phyloP scores from a whole-genome alignment of 2,888 invertebrate genomes.

The Scelioninae gen. 2 region DNA sequence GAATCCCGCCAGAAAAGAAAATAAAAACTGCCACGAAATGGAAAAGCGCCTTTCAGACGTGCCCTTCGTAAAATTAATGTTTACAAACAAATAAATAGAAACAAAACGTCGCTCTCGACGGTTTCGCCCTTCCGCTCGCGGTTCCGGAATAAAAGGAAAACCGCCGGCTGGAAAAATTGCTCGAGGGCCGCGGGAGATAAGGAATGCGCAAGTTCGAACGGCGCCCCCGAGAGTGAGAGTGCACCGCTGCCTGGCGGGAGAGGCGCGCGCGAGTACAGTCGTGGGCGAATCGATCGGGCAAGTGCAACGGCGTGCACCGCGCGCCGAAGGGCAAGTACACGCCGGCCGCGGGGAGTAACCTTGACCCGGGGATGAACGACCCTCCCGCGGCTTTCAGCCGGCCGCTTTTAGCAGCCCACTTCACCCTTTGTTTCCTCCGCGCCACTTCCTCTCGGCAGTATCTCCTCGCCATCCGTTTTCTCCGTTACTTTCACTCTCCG shows the following conservation, averaged over 20 bases:
- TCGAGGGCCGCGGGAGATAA: conserved; percentile 23
- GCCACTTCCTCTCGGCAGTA: conserved; percentile 39
- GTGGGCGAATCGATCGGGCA: conserved; percentile 61
- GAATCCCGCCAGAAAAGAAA: too few species aligned
- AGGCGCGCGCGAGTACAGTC: conserved; percentile 40
- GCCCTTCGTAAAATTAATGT: too few species aligned
- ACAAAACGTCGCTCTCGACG: conserved; percentile 1
- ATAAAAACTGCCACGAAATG: too few species aligned
- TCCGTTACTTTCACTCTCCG: conserved; percentile 43
- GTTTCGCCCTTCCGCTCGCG: conserved; percentile 6
- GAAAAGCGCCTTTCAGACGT: too few species aligned
- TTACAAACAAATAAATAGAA: conserved; percentile 18
- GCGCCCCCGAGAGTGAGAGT: conserved; percentile 46
- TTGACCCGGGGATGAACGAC: conserved; percentile 75
- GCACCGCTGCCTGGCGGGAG: conserved; percentile 40
- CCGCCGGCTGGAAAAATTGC: conserved; percentile 11
- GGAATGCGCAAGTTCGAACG: conserved; percentile 15
- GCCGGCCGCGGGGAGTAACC: conserved; percentile 70
- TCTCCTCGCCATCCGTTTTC: conserved; percentile 32
- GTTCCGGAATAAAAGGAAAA: conserved; percentile 23
- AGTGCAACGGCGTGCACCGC: conserved; percentile 49
- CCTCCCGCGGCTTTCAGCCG: conserved; percentile 67
- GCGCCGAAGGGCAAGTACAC: conserved; percentile 62
- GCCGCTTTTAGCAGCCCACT: conserved; percentile 62
- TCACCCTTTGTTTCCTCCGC: conserved; percentile 48